phyloP scores from a whole-genome alignment of 2,797 vertebrate species.

The Parotocinclus haroldoi region DNA sequence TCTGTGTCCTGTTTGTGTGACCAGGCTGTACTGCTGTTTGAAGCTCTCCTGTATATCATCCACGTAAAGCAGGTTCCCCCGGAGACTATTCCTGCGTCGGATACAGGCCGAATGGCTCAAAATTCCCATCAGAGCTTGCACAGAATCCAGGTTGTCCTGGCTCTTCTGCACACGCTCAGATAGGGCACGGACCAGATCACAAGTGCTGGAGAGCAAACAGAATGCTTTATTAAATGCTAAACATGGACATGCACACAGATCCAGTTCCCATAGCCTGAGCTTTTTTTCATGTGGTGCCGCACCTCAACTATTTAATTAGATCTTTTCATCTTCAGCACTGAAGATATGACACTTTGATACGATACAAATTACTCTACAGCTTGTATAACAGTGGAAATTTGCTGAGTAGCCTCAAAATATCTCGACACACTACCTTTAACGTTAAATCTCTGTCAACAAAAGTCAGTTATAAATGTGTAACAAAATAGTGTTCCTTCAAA shows the following conservation, averaged over 20 bases:
- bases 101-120: conserved; percentile 64
- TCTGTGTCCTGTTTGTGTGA: conserved; percentile 63
- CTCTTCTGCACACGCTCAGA: conserved; percentile 68
- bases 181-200: conserved; percentile 54
- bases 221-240: neutral
- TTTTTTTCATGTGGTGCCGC: no score
- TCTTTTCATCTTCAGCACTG: no score
- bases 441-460: no score
- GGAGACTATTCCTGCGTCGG: conserved; percentile 55
- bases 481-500: no score
- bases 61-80: conserved; percentile 60
- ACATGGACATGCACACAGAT: neutral
- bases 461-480: no score
- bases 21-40: conserved; percentile 58
- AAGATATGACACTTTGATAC: no score
- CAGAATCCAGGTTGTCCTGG: conserved; percentile 67
- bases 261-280: no score
- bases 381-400: no score
- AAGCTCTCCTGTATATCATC: conserved; percentile 64
- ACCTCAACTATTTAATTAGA: no score
- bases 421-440: no score
- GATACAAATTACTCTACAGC: no score
- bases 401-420: no score
- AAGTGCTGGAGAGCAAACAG: conserved; percentile 21
- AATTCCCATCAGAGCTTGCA: conserved; percentile 64